Evolutionary conservation across 2,113 vertebrate genomes (phyloP), one percentile per base, ranked within the genome.

Genomic region (Marmota flaviventris): DNA sequence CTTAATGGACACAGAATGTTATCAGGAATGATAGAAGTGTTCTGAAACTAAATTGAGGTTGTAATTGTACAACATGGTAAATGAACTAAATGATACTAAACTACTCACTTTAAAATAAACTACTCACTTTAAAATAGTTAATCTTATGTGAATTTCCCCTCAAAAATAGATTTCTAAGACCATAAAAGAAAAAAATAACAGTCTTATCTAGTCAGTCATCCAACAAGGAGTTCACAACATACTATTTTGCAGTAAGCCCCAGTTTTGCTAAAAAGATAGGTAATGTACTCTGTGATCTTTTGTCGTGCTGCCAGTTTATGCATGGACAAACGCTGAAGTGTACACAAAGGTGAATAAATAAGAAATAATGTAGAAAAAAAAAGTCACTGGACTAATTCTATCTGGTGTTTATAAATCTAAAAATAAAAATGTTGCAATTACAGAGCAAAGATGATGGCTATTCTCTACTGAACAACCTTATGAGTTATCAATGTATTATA

Each of bases 371-470:
- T 37, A 97, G 20, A 76, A 88, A 87, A 72, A 78, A 69, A 83
- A 89, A 89, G 83, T 10, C 20, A 92, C 0, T 88, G 65, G 39
- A 87, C 18, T 92, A 89, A 87, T 77, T 91, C 27, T 96, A 96
- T 76, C 3, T 75, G 82, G 45, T 88, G 27, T 87, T 87, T 78
- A 92, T 79, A 93, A 89, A 76, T 77, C 77, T 92, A 88, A 97
- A 96, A 96, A 93, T 53, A 95, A 70, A 79, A 97, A 82, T 51
- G 45, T 91, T 89, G 27, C 37, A 89, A 85, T 56, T 72, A 82
- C 45, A 37, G 37, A 85, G 75, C 48, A 95, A 91, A 87, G 70
- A 92, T 89, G 20, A 93, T 78, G 25, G 39, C 4, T 37, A 69
- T 73, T 9, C 22, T 91, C 61, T 77, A 79, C 76, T 95, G 70